Evolutionary conservation across 92 coral and sea anemone species (phyloP), one percentile per base, ranked within the genome.

Genomic region (Phymanthus crucifer): DNA sequence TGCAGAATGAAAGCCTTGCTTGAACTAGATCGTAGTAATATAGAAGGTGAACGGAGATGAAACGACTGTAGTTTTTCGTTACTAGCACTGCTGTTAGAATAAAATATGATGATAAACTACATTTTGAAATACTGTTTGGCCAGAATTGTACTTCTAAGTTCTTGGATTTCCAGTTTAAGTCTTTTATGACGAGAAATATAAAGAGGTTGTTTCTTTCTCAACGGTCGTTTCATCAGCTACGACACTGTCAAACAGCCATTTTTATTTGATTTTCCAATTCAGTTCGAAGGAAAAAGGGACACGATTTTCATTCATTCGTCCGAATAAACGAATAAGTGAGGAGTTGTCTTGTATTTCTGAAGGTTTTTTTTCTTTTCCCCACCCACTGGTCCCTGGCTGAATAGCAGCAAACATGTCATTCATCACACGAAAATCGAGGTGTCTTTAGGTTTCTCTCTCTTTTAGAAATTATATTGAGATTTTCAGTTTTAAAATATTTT

Each of bases 241-340:
- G 2, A 9, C 29, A 69, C 73, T 69, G 73, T 69, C 73, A 34
- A 38, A 69, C 73, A 69, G 73, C 73, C 73, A 69, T 69, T 69
- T 34, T 69, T 69, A 69, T 69, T 69, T 32, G 13, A 69, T 9
- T 1, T 26, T 24, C 34, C 34, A 34, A 34, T 17, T 69, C 18
- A 17, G 73, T 69, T 34, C 29, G 34, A 69, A 69, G 35, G 47
- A 34, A 34, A 69, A 69, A 69, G 16, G 32, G 47, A 35, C 73
- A 18, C 17, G 17, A 69, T 32, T 69, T 69, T 32, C 73, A n/a
- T 69, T 69, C 47, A 69, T 69, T 69, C 47, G 29, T 4, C 35
- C 16, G 40, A 69, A 69, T 16, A 69, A 69, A 69, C 45, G 73
- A 69, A 34, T 69, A 21, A 69, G 23, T 3, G 1, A 69, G 29